phyloP scores from a whole-genome alignment of 2,113 vertebrate species.

The Noctilio leporinus region DNA sequence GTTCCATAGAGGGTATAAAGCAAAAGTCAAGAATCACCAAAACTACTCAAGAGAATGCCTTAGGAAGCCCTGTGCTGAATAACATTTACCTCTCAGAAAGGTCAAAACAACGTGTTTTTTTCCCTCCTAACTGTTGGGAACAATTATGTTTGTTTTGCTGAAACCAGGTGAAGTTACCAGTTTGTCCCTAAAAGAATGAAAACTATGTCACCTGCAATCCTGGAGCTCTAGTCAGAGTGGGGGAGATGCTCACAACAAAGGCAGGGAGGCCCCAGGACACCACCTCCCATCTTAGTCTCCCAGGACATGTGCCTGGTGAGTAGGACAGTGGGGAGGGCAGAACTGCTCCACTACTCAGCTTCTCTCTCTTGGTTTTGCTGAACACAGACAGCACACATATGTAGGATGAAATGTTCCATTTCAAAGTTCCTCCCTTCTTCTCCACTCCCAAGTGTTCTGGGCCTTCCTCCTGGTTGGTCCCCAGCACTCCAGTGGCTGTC shows the following conservation, averaged over 20 bases:
- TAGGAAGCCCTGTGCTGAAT: background rate
- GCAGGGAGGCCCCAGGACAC: no score
- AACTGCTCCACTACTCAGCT: background rate
- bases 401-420: background rate
- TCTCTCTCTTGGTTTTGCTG: background rate
- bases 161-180: background rate
- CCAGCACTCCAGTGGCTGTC: background rate
- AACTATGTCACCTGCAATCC: background rate
- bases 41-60: background rate
- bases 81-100: background rate
- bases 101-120: background rate
- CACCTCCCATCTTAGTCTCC: background rate
- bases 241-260: background rate
- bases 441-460: background rate
- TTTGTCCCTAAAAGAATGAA: background rate
- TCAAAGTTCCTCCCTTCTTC: background rate
- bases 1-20: background rate
- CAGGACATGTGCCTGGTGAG: fast-evolving
- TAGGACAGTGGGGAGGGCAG: background rate
- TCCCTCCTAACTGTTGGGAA: background rate
- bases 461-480: background rate
- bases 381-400: background rate
- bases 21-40: background rate
- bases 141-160: constrained; percentile 1
- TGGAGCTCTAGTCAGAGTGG: background rate